Evolutionary conservation across 2,888 invertebrate genomes (phyloP).

Genomic region (Quadroppia sp.): DNA sequence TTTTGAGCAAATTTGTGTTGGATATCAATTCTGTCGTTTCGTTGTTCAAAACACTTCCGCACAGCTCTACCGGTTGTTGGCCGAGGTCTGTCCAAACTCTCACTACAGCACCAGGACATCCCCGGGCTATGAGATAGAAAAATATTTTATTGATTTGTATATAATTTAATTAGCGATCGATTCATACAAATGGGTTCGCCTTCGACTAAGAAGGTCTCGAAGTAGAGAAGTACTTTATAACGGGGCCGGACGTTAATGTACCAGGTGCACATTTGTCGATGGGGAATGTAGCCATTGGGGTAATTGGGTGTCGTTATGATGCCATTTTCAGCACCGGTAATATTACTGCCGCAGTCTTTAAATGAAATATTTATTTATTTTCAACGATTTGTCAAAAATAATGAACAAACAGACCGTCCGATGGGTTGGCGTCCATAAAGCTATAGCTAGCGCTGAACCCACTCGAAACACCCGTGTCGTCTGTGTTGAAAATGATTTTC

Average conservation of each 20-base stretch:
- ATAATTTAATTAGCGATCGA: neutral
- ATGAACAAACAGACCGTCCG: conserved; percentile 54
- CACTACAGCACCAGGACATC: conserved; percentile 85
- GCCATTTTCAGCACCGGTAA: conserved; percentile 59
- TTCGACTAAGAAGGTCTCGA: conserved; percentile 87
- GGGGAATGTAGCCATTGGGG: conserved; percentile 75
- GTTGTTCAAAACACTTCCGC: conserved; percentile 71
- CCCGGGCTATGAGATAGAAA: conserved; percentile 56
- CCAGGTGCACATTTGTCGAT: conserved; percentile 90
- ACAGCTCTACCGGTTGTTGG: conserved; percentile 77
- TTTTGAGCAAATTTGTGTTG: conserved; percentile 47
- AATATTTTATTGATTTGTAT: conserved; percentile 27
- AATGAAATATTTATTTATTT: neutral
- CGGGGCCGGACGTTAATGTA: conserved; percentile 80
- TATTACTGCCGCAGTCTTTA: conserved; percentile 81
- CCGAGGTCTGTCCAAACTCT: conserved; percentile 80
- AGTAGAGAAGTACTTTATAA: conserved; percentile 82
- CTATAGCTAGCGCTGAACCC: conserved; percentile 95
- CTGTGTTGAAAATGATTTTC: conserved; percentile 81
- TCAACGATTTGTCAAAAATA: neutral
- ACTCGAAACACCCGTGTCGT: conserved; percentile 78
- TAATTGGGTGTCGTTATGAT: conserved; percentile 67
- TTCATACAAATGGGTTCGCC: conserved; percentile 78
- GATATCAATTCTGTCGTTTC: conserved; percentile 47
- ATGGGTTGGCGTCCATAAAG: conserved; percentile 81